Evolutionary conservation across 2,113 vertebrate species (phyloP).

Genomic region (Thunnus maccoyii): DNA sequence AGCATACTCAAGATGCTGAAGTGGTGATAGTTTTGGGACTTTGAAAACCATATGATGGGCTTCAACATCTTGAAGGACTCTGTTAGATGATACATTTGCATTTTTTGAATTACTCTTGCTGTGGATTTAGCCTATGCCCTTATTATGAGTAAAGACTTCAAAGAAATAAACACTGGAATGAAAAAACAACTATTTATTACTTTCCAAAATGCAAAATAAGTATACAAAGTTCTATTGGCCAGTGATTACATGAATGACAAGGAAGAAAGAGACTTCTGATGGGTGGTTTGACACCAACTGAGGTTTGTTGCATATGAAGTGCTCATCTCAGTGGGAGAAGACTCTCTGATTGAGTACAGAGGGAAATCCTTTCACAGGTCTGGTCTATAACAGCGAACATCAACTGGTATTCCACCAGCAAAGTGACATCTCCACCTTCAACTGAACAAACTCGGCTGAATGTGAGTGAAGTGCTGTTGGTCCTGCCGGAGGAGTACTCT

Average conservation of each 20-base stretch:
- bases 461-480: background rate
- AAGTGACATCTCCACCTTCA: background rate
- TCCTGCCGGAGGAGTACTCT: background rate
- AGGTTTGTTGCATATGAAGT: background rate
- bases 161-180: background rate
- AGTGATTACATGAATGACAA: background rate
- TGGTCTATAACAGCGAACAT: background rate
- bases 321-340: background rate
- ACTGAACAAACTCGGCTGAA: background rate
- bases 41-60: too few species aligned
- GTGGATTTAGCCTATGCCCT: too few species aligned
- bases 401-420: background rate
- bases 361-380: background rate
- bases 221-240: background rate
- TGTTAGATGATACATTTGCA: too few species aligned
- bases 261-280: background rate
- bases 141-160: background rate
- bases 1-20: too few species aligned
- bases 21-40: too few species aligned
- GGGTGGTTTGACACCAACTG: background rate
- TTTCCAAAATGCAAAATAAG: slow-evolving; percentile 3
- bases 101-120: too few species aligned
- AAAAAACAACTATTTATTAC: slow-evolving; percentile 42
- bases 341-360: background rate
- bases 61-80: too few species aligned